These are phyloP conservation scores for Falco columbarius DNA, from an alignment of 2,797 vertebrate genomes.

Conservation along the genomic window DNA sequence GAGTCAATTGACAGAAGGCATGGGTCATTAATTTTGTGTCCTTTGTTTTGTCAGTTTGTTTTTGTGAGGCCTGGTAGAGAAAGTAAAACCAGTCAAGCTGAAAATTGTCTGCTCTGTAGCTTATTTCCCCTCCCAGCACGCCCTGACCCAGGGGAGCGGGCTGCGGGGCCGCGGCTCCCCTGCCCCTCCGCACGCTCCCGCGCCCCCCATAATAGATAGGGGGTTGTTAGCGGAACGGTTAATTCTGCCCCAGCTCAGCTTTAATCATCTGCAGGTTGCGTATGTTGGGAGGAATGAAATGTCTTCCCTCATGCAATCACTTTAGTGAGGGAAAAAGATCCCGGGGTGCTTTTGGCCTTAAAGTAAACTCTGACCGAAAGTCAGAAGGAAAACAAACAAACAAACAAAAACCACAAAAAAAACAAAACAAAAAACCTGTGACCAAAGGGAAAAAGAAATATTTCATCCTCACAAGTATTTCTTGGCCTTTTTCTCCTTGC, in stretches of 20 bases:
- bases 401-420: too few relatives aligned
- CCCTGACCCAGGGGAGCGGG: constrained; percentile 83
- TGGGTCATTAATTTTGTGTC: constrained; percentile 99
- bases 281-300: constrained; percentile 38
- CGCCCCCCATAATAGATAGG: constrained; percentile 84
- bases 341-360: background rate
- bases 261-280: constrained; percentile 69
- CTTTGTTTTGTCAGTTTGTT: constrained; percentile 99
- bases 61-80: constrained; percentile 92
- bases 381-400: background rate
- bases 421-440: background rate
- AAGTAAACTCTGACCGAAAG: background rate
- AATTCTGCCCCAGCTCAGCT: constrained; percentile 69
- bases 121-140: constrained; percentile 87
- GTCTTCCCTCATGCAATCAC: background rate
- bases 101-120: constrained; percentile 99
- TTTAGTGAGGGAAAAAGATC: background rate
- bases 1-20: constrained; percentile 94
- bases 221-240: constrained; percentile 59
- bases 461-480: background rate
- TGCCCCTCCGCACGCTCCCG: constrained; percentile 81
- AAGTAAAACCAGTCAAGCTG: constrained; percentile 99
- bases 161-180: constrained; percentile 73
- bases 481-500: background rate
- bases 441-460: background rate